Evolutionary conservation across 2,113 vertebrate genomes (phyloP).

Genomic region (Entelurus aequoreus): DNA sequence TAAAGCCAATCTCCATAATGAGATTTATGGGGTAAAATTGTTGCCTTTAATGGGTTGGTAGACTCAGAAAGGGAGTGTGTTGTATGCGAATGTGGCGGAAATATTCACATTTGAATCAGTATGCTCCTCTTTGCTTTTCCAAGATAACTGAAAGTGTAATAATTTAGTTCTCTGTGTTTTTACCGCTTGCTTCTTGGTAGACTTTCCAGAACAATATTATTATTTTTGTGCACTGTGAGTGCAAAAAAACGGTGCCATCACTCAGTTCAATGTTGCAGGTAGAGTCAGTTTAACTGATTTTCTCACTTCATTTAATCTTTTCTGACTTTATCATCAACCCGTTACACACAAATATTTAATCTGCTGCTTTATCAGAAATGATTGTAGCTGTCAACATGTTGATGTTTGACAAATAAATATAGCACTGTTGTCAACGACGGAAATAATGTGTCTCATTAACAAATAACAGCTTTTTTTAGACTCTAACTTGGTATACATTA

Average conservation of each 20-base stretch:
- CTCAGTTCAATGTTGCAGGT: slow-evolving; percentile 49
- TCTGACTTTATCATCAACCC: slow-evolving; percentile 19
- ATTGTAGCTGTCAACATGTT: slow-evolving; percentile 14
- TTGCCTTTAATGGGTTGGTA: slow-evolving; percentile 49
- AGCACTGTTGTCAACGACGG: slow-evolving; percentile 10
- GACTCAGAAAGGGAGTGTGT: slow-evolving; percentile 29
- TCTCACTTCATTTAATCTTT: slow-evolving; percentile 23
- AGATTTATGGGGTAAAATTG: slow-evolving; percentile 49
- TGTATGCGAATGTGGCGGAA: slow-evolving; percentile 48
- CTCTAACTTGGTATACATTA: slow-evolving; percentile 46
- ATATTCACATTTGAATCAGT: slow-evolving; percentile 51
- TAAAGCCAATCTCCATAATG: slow-evolving; percentile 53
- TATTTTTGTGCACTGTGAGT: slow-evolving; percentile 31
- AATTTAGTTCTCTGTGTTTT: slow-evolving; percentile 42
- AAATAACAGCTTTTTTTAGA: slow-evolving; percentile 37
- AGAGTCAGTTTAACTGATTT: slow-evolving; percentile 46
- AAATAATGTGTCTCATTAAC: slow-evolving; percentile 23
- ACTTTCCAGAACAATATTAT: slow-evolving; percentile 36
- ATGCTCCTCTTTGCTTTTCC: slow-evolving; percentile 43
- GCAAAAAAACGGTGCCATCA: slow-evolving; percentile 31
- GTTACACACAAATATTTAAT: slow-evolving; percentile 28
- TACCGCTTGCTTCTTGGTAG: slow-evolving; percentile 25
- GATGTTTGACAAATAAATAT: slow-evolving; percentile 23
- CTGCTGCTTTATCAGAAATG: slow-evolving; percentile 19
- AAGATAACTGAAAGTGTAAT: slow-evolving; percentile 38